A percentile compares a stretch with the other conserved stretches of the same genome.
phyloP scores from a whole-genome alignment of 1,140 invertebrate genomes.

The Aporrectodea caliginosa region DNA sequence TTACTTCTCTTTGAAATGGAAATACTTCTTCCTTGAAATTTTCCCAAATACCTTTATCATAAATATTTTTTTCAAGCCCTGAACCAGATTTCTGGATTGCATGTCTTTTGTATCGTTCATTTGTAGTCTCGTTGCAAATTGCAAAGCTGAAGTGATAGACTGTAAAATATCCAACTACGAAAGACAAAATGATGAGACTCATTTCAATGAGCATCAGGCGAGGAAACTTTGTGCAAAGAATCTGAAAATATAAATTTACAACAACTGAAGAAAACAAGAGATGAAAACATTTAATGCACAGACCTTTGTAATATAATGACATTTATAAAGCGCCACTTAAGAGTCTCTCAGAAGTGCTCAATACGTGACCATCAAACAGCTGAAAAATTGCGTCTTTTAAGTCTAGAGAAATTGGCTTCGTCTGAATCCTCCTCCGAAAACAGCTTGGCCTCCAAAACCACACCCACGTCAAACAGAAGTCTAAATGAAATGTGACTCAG shows the following conservation, averaged over 20 bases:
- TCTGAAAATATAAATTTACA: slow-evolving; percentile 3
- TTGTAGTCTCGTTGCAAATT: slow-evolving; percentile 14
- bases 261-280: not conserved
- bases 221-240: slow-evolving; percentile 12
- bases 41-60: slow-evolving; percentile 1
- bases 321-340: not conserved
- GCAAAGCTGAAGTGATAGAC: slow-evolving; percentile 8
- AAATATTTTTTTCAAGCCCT: not conserved
- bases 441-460: too few species aligned
- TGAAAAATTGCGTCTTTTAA: not conserved
- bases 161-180: not conserved
- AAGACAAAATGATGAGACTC: not conserved
- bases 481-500: too few species aligned
- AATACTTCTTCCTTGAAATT: slow-evolving; percentile 19
- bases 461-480: too few species aligned
- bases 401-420: not conserved
- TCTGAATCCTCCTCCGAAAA: too few species aligned
- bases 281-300: too few species aligned
- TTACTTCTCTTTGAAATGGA: too few species aligned
- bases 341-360: not conserved
- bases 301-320: too few species aligned
- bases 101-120: slow-evolving; percentile 17
- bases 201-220: slow-evolving; percentile 6
- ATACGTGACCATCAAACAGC: not conserved
- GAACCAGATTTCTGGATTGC: not conserved